Base-by-base conservation (phyloP, 2,888 invertebrate genomes). In the Dinocampus coccinellae region DNA sequence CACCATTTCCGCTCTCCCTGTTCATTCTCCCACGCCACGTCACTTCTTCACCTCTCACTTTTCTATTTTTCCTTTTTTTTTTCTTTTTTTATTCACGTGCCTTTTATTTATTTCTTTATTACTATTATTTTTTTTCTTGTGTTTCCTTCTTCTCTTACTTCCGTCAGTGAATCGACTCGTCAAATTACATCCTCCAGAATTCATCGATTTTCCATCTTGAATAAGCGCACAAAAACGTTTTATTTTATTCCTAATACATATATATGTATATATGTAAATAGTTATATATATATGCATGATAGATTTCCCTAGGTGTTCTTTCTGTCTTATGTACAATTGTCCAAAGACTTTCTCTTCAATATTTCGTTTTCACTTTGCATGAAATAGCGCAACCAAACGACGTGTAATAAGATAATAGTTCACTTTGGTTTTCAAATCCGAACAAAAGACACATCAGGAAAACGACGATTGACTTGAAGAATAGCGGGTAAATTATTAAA, bases 161-260 rank as follows among this genome's bases (percentile, higher is more conserved):
- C n/a, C 57, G 24, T 57, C n/a, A 13, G 57, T 57, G 13, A 57
- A 57, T 24, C 57, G 29, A 29, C 26, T 57, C 26, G 57, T 26
- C 24, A 57, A 57, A 57, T 57, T 24, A 26, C 57, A 26, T 57
- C 57, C 26, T 57, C n/a, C 3, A 57, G n/a, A n/a, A 57, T 29
- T 57, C n/a, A 57, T 57, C 57, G 57, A 57, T 57, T 57, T 57
- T 57, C 26, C 57, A 29, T n/a, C 26, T 22, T 57, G 57, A 57
- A 13, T 13, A 9, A 47, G 16, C 16, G 47, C 47, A 57, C 26
- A 57, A 10, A 29, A 57, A 29, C 24, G 13, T 24, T 57, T 24
- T n/a, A 26, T 57, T 29, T n/a, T 13, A 29, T 57, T 13, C 57
- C 2, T 29, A 29, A 29, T 29, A 29, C 7, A 29, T 29, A 29